These are phyloP conservation scores for Gryon sp. DNA, from an alignment of 1,140 invertebrate genomes.

Conservation along the genomic window DNA sequence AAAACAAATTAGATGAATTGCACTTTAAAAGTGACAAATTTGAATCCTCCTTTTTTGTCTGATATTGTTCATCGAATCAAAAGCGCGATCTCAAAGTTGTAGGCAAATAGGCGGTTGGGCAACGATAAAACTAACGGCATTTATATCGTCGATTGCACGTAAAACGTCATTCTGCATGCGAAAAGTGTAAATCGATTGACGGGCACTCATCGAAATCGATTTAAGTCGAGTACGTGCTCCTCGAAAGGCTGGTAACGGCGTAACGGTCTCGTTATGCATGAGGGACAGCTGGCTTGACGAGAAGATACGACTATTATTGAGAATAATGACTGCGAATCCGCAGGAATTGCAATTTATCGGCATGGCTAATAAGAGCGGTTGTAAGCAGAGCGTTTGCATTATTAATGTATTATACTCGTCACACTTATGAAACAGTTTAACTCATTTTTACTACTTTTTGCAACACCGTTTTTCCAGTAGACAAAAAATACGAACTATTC, in stretches of 20 bases:
- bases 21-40: conserved; percentile 11
- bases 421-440: too few species aligned
- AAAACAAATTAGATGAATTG: neutral
- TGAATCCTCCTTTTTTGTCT: neutral
- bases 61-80: conserved; percentile 30
- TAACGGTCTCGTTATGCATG: conserved; percentile 54
- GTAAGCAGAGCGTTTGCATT: conserved; percentile 12
- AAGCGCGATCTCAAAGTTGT: conserved; percentile 5
- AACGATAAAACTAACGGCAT: conserved; percentile 34
- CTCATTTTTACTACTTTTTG: too few species aligned
- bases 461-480: too few species aligned
- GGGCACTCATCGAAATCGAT: conserved; percentile 55
- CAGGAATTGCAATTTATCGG: conserved; percentile 46
- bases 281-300: conserved; percentile 52
- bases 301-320: conserved; percentile 54
- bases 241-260: conserved; percentile 44
- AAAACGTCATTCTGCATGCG: conserved; percentile 53
- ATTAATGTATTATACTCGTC: conserved; percentile 18
- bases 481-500: too few species aligned
- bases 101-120: conserved; percentile 7
- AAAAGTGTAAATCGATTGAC: conserved; percentile 57
- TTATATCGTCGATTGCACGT: conserved; percentile 44
- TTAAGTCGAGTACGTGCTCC: conserved; percentile 55
- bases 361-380: conserved; percentile 27
- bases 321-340: conserved; percentile 49